Base-by-base conservation (phyloP, 2,797 vertebrate genomes). In the Rhynchotus rufescens region DNA sequence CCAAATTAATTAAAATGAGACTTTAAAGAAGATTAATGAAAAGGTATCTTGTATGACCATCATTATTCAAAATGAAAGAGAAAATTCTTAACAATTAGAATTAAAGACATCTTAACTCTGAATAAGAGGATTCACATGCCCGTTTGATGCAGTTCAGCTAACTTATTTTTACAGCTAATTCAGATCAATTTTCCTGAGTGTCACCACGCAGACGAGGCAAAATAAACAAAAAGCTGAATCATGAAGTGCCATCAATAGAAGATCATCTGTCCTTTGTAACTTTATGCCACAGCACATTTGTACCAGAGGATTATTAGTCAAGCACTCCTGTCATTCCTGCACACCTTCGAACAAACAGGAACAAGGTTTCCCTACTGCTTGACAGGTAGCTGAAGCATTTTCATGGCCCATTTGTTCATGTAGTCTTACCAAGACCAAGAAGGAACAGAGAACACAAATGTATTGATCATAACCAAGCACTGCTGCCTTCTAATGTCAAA, bases 391-490 rank as follows among this genome's bases (percentile, higher is more conserved):
- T 92, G 84, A 97, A 95, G 40, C 40, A 82, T 85, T 92, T 97
- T 72, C 68, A 94, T 4, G 38, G 93, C 93, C 96, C 72, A 94
- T 83, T 96, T 96, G 84, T 71, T 93, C 95, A 94, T 72, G 61
- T 26, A 87, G 88, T 36, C 83, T 89, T 87, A 79, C 65, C 71
- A 61, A 93, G 86, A 84, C 94, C n/a, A 83, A 89, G 94, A 96
- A 96, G 93, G 89, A 94, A 95, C 84, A 97, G 95, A 97, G 97
- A 97, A 97, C 95, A 97, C 97, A 96, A 96, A 96, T 78, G 69
- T 97, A 98, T 98, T 96, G 98, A 99, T 98, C 96, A 96, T 94
- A 94, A 94, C 96, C 95, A 95, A 95, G 94, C 61, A 57, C 60
- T 86, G 91, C 85, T 82, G 84, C 89, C 54, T 92, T 94, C 75